Conservation (phyloP, 2,113 vertebrate species). For the Maylandia zebra region DNA sequence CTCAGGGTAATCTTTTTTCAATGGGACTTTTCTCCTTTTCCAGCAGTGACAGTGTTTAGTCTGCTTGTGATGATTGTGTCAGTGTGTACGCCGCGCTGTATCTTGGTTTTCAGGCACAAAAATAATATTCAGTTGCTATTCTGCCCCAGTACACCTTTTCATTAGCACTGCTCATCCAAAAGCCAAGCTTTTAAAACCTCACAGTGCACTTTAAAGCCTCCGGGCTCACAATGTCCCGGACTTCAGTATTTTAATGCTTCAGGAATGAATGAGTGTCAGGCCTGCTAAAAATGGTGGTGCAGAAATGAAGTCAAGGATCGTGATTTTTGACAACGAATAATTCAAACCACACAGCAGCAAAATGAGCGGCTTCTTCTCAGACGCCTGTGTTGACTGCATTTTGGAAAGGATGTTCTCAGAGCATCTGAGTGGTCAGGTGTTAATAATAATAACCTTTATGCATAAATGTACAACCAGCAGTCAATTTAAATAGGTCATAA, state of each 20-base stretch:
- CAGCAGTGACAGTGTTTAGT: background rate
- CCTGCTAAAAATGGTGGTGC: background rate
- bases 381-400: fast-evolving
- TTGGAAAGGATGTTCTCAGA: background rate
- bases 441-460: background rate
- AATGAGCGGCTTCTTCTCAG: background rate
- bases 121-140: background rate
- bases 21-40: background rate
- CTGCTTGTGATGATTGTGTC: background rate
- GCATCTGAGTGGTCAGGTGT: background rate
- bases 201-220: background rate
- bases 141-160: background rate
- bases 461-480: background rate
- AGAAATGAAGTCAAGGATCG: background rate
- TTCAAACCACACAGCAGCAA: background rate
- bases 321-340: background rate
- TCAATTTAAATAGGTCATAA: background rate
- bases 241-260: background rate
- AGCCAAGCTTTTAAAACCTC: background rate
- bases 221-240: background rate
- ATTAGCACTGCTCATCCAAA: background rate
- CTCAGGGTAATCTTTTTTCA: background rate
- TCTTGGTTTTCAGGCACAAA: background rate
- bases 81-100: background rate
- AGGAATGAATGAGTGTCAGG: background rate